Evolutionary conservation across 2,113 vertebrate species (phyloP), one percentile per base, ranked within the genome.

Genomic region (Phrynosoma platyrhinos): DNA sequence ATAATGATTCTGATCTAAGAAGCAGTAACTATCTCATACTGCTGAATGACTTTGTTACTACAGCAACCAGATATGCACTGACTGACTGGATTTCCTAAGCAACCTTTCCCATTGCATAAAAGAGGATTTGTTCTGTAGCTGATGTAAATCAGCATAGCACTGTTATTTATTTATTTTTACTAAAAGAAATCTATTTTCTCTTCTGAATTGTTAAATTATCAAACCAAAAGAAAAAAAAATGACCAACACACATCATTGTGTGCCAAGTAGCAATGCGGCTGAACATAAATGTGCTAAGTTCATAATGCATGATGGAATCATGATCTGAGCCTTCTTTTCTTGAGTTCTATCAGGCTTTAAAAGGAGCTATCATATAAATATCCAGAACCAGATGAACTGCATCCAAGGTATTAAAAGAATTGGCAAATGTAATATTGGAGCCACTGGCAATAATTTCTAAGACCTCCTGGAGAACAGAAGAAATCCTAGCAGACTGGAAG

Each of bases 31-130:
- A 53, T 77, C 21, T 88, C 58, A 55, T 68, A 36, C n/a, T 30
- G 72, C 64, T 77, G 64, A 82, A 77, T 83, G 13, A 68, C 21
- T 66, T 77, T 42, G 87, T 88, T 83, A 52, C 72, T 76, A 83
- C 30, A 30, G 58, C 58, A 88, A 76, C 71, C 6, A 16, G 30
- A 53, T 6, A 77, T 30, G 30, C 55, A 85, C 53, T 85, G 53
- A 85, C 20, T 75, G 71, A 74, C 40, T 75, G 40, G 71, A 77
- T 36, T 87, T 82, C 71, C 79, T n/a, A 82, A 86, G 55, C 53
- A 62, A 72, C 18, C 74, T 27, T 13, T 27, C 76, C 58, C 55
- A 13, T 52, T 75, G 69, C 71, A 75, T 82, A 10, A 25, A 23
- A 66, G 30, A 32, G 42, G 23, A 30, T 25, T 82, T 82, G 30